Evolutionary conservation across 2,888 invertebrate species (phyloP).

Genomic region (Agonopterix arenella): DNA sequence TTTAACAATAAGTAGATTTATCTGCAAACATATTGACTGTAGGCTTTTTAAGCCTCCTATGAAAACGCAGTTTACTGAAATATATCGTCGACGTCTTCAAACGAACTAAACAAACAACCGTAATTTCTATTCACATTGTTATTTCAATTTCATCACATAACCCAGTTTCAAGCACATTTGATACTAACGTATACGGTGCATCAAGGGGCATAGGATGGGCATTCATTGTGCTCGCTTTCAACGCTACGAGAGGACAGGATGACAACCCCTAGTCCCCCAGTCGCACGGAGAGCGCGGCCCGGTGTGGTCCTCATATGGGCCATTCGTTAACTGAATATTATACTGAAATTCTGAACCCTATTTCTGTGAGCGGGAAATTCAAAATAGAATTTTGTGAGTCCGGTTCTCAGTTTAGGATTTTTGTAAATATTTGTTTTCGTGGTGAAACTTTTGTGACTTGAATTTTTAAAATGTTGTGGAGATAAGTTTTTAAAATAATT

Average conservation of each 20-base stretch:
- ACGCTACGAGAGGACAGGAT: conserved; percentile 14
- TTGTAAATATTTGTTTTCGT: conserved; percentile 2
- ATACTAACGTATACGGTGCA: conserved; percentile 10
- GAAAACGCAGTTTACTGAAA: too few species aligned
- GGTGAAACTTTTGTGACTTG: neutral
- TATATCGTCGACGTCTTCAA: too few species aligned
- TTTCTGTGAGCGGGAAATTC: conserved; percentile 10
- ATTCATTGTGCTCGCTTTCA: conserved; percentile 13
- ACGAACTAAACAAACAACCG: too few species aligned
- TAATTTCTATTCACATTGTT: too few species aligned
- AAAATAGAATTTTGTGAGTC: conserved; percentile 3
- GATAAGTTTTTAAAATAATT: too few species aligned
- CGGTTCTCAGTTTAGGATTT: conserved; percentile 3
- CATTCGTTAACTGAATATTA: neutral
- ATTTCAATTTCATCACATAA: conserved; percentile 14
- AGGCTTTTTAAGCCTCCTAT: too few species aligned
- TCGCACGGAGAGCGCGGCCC: conserved; percentile 44
- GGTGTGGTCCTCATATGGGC: conserved; percentile 16
- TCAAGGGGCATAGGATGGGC: conserved; percentile 6
- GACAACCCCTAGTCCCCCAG: conserved; percentile 23
- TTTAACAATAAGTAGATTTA: too few species aligned
- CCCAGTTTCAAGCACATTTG: conserved; percentile 31
- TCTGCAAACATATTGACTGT: too few species aligned
- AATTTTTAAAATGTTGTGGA: too few species aligned
- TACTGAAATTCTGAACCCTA: conserved; percentile 15